A percentile compares a stretch with the other conserved stretches of the same genome.
phyloP scores from a whole-genome alignment of 2,888 invertebrate species.

The Microctonus brassicae region DNA sequence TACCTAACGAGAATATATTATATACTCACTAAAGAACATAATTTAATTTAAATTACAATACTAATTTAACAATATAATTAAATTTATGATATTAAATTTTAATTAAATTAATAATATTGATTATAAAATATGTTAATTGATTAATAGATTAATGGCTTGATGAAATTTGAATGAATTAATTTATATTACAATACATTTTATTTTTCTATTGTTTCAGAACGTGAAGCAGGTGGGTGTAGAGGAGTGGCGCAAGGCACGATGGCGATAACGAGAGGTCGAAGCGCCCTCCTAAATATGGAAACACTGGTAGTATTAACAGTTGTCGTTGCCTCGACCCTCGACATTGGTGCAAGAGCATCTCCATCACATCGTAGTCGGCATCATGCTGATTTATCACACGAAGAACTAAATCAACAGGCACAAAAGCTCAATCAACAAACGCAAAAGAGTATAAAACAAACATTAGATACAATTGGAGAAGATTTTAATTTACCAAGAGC shows the following conservation, averaged over 20 bases:
- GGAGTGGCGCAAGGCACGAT: conserved; percentile 43
- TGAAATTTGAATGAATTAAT: not conserved
- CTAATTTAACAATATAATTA: not conserved
- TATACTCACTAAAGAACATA: not conserved
- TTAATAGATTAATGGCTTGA: not conserved
- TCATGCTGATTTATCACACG: conserved; percentile 63
- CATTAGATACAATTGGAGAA: conserved; percentile 34
- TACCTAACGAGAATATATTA: not conserved
- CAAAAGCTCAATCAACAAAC: conserved; percentile 66
- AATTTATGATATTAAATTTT: not conserved
- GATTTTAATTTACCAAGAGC: conserved; percentile 68
- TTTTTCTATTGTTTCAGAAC: conserved; percentile 40
- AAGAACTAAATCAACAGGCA: conserved; percentile 64
- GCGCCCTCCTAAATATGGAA: conserved; percentile 55
- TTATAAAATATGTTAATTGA: not conserved
- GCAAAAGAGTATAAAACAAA: conserved; percentile 42
- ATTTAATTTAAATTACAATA: not conserved
- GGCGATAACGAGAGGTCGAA: conserved; percentile 62
- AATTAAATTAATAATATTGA: too few species aligned
- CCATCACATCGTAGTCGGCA: conserved; percentile 66
- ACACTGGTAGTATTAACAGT: conserved; percentile 56
- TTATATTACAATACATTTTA: not conserved
- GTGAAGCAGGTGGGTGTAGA: conserved; percentile 40
- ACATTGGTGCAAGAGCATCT: conserved; percentile 56
- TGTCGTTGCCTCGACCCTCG: conserved; percentile 52